These are phyloP conservation scores for Epinotia ramella DNA, from an alignment of 2,888 invertebrate species.

Conservation along the genomic window DNA sequence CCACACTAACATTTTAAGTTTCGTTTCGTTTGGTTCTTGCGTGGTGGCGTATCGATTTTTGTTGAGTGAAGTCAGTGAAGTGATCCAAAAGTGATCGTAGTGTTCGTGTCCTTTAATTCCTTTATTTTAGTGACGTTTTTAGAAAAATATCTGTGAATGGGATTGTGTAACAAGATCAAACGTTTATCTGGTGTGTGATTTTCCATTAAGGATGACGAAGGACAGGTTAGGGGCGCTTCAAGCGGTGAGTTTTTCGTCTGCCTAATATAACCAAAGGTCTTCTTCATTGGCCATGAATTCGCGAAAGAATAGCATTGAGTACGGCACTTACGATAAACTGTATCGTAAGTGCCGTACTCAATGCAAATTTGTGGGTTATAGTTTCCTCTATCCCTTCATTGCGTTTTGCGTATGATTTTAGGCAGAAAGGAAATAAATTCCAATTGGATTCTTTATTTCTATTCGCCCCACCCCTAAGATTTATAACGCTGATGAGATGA, in stretches of 20 bases:
- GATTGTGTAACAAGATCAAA: conserved; percentile 89
- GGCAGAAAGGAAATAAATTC: conserved; percentile 48
- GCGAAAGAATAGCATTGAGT: conserved; percentile 67
- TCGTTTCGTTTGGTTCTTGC: conserved; percentile 87
- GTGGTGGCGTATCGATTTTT: conserved; percentile 90
- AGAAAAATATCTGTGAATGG: conserved; percentile 91
- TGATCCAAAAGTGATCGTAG: conserved; percentile 87
- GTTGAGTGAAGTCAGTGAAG: conserved; percentile 78
- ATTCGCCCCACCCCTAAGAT: conserved; percentile 79
- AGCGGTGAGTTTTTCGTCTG: conserved; percentile 89
- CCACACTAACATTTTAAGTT: conserved; percentile 67
- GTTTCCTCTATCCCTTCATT: conserved; percentile 10
- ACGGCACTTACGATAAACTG: conserved; percentile 54
- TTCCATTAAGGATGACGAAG: conserved; percentile 93
- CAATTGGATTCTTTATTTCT: conserved; percentile 60
- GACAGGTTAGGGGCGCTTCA: conserved; percentile 98
- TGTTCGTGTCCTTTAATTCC: conserved; percentile 89
- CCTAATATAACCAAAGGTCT: conserved; percentile 74
- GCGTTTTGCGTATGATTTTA: conserved; percentile 13
- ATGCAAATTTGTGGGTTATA: conserved; percentile 33
- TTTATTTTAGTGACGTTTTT: conserved; percentile 90
- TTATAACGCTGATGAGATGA: conserved; percentile 73
- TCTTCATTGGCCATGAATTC: conserved; percentile 76
- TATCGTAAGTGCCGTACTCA: too few species aligned
- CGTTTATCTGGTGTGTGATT: conserved; percentile 88